Conservation (phyloP, 2,888 invertebrate species). For the Hedychridium roseum region DNA sequence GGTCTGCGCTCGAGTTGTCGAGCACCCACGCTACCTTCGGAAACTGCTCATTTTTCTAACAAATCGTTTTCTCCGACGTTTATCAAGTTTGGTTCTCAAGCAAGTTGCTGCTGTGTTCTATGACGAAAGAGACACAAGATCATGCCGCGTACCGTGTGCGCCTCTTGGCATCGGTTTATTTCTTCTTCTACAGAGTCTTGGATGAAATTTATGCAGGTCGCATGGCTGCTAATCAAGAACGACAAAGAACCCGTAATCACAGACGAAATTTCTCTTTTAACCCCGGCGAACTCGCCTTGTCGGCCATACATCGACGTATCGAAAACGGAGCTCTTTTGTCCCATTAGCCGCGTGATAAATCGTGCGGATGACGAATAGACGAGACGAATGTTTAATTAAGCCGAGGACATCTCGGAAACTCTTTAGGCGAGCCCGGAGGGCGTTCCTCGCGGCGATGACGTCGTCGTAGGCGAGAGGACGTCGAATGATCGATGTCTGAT, state of each 20-base stretch:
- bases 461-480: slow-evolving; percentile 17
- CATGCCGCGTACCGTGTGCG: too few relatives aligned
- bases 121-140: too few relatives aligned
- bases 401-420: slow-evolving; percentile 16
- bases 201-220: not conserved
- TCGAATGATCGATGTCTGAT: slow-evolving; percentile 38
- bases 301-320: slow-evolving; percentile 17
- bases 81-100: too few relatives aligned
- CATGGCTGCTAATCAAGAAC: too few relatives aligned
- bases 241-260: too few relatives aligned
- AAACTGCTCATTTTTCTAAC: too few relatives aligned
- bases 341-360: slow-evolving; percentile 26
- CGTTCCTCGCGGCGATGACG: slow-evolving; percentile 9
- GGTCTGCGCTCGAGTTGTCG: too few relatives aligned
- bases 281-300: slow-evolving; percentile 17
- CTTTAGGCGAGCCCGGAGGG: slow-evolving; percentile 1
- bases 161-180: not conserved
- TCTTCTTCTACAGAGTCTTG: too few relatives aligned
- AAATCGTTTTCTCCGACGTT: too few relatives aligned
- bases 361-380: slow-evolving; percentile 20
- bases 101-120: too few relatives aligned
- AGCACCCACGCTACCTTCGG: too few relatives aligned
- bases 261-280: slow-evolving; percentile 36
- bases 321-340: slow-evolving; percentile 5
- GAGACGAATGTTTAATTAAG: slow-evolving; percentile 12